phyloP scores from a whole-genome alignment of 2,113 vertebrate genomes.

The Pterocles orientalis region DNA sequence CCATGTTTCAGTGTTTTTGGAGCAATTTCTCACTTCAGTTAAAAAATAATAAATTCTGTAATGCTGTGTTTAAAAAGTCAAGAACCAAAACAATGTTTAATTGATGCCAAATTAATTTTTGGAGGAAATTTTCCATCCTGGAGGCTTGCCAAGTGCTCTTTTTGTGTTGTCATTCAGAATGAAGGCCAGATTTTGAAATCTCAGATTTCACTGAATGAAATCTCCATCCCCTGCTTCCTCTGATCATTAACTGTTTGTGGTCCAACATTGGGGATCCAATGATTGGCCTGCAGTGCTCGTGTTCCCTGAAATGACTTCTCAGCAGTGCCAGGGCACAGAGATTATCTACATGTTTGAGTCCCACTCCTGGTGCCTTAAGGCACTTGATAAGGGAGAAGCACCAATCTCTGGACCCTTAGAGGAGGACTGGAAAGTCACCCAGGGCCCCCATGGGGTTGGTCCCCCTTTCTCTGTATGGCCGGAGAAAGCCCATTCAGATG shows the following conservation, averaged over 20 bases:
- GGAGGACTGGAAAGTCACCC: background rate
- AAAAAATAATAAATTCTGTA: background rate
- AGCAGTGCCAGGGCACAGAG: background rate
- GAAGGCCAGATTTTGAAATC: background rate
- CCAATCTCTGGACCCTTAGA: background rate
- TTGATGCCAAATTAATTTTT: background rate
- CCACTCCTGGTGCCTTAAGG: background rate
- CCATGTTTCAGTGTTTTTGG: background rate
- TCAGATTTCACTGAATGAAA: slow-evolving; percentile 3
- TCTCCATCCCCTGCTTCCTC: background rate
- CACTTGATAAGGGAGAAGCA: background rate
- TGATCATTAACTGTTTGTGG: background rate
- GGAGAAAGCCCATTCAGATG: background rate
- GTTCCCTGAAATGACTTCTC: background rate
- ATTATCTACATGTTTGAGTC: background rate
- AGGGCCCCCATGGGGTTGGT: background rate
- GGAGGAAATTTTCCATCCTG: background rate
- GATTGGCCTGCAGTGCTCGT: accelerated
- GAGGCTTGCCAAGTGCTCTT: background rate
- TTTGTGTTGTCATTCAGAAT: background rate
- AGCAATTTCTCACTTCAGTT: background rate
- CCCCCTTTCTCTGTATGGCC: background rate
- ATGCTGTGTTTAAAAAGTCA: background rate
- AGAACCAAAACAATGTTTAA: background rate
- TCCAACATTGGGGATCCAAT: background rate